Evolutionary conservation across 2,888 invertebrate species (phyloP).

Genomic region (Tanaodytes sp.): DNA sequence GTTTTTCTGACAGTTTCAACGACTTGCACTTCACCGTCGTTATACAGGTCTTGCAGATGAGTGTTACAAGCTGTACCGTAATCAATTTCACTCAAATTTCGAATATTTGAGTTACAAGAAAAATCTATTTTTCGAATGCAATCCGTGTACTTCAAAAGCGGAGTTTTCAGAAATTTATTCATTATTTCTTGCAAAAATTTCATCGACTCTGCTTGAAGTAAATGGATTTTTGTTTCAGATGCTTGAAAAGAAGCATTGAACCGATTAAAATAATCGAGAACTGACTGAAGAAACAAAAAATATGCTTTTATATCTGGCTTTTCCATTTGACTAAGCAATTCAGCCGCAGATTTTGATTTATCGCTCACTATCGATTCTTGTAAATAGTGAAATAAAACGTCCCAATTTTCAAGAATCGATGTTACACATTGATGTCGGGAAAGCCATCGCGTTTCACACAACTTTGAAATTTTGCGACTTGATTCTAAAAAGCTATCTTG

Average conservation of each 20-base stretch:
- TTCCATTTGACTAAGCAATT: background rate
- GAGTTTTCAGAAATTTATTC: background rate
- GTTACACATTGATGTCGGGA: background rate
- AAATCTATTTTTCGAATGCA: background rate
- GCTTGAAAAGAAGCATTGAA: slow-evolving; percentile 7
- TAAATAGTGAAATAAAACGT: background rate
- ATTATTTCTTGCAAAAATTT: slow-evolving; percentile 5
- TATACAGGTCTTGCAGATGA: background rate
- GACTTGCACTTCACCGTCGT: background rate
- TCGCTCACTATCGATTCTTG: background rate
- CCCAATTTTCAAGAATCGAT: slow-evolving; percentile 5
- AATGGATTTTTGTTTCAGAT: slow-evolving; percentile 10
- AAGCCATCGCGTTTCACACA: too few relatives aligned
- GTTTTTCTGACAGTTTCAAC: slow-evolving; percentile 7
- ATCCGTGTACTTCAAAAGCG: background rate
- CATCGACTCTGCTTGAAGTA: background rate
- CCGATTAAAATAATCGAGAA: background rate
- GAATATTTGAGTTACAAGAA: background rate
- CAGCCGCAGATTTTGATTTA: background rate
- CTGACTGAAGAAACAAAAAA: background rate
- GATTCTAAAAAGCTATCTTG: background rate
- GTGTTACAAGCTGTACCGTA: background rate
- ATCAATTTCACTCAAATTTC: background rate
- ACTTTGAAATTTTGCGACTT: background rate
- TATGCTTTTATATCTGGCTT: background rate